Evolutionary conservation across 2,888 invertebrate genomes (phyloP), one percentile per base, ranked within the genome.

Genomic region (Meloe dianella): DNA sequence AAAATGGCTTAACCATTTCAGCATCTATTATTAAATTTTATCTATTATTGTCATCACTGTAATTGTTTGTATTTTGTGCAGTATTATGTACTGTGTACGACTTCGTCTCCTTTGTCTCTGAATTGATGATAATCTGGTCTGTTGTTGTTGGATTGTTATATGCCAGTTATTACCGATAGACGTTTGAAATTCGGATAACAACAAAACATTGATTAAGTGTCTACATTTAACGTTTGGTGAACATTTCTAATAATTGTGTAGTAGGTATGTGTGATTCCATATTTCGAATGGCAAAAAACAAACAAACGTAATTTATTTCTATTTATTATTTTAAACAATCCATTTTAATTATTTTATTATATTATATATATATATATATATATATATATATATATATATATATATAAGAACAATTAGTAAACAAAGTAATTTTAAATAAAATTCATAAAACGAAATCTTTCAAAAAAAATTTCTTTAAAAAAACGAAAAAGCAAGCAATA

Each of bases 161-260:
- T 66, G 61, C 64, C 67, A 64, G 67, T 67, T 67, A 64, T 67
- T 67, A 64, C 67, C 41, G 60, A 41, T 17, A 41, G 60, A 67
- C 63, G 60, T 63, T 62, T 61, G 20, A 35, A 57, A 32, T 64
- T 66, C 61, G n/a, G 38, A 17, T 65, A 61, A 12, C 30, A 4
- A 27, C 2, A 27, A 58, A 47, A 24, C 38, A 1, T 32, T n/a
- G 1, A 9, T 9, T 56, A 54, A 66, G 24, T 60, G 56, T 62
- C 62, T 65, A 47, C 24, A 56, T 62, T 38, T 62, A 38, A 62
- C 4, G 17, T 29, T 62, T 57, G 38, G n/a, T 38, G 61, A 51
- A 60, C 59, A 63, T 64, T 64, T 61, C 56, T 57, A 20, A 58
- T 30, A 54, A 56, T 30, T 66, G 66, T 66, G 61, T 58, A 66